Evolutionary conservation across 2,888 invertebrate species (phyloP), one percentile per base, ranked within the genome.

Genomic region (Agrochola macilenta): DNA sequence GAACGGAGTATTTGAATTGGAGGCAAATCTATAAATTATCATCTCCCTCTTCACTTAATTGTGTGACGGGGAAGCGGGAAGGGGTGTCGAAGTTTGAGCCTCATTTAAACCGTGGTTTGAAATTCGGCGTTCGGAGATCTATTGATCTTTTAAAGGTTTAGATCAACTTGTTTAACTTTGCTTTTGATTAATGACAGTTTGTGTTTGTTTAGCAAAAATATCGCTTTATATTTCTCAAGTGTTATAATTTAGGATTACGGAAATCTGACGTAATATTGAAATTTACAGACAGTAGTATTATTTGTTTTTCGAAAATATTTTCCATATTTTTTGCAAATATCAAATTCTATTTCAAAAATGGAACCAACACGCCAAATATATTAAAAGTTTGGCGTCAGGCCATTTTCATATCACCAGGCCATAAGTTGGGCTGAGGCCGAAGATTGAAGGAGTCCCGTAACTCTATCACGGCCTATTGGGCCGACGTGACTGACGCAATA

Each of bases 11-110:
- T 86, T 87, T 77, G 73, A 83, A 79, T 74, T 84, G 82, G 63
- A 82, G 63, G 82, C 74, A 87, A 87, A 86, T 86, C 86, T 86
- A 86, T 87, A 86, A 86, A 84, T 87, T 87, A 84, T 82, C 78
- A 78, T 87, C 86, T 85, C 86, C 76, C 83, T 75, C 86, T 81
- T 72, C 74, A 73, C 66, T 83, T 86, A 74, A 86, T 86, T 83
- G 78, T 85, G 76, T 76, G 65, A 78, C 54, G 70, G 74, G 57
- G 60, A 35, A 69, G 39, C 11, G 54, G 69, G 69, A 58, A 76
- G 66, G 81, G 74, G 54, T 75, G 79, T 65, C 77, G 68, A 83
- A 86, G 78, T 86, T 86, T 76, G 71, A 70, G 69, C 69, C 39
- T 85, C 76, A 74, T 80, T 86, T 74, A 75, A 69, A 73, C 43